Evolutionary conservation across 2,797 vertebrate species (phyloP), one percentile per base, ranked within the genome.

Genomic region (Gobionotothen gibberifrons): DNA sequence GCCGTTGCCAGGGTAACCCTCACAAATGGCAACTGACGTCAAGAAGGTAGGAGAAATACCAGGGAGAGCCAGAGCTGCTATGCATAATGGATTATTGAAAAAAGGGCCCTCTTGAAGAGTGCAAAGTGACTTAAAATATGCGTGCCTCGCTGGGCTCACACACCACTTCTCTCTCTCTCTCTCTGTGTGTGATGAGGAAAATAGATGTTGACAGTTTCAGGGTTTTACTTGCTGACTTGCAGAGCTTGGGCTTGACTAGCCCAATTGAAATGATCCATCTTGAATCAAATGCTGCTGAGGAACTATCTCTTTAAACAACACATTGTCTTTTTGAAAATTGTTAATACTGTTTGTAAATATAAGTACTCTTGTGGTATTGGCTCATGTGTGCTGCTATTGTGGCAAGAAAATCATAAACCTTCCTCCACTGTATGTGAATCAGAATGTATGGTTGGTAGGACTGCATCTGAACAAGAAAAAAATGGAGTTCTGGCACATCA

Each of bases 21-120:
- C 92, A 96, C 94, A 96, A 97, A 96, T 95, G 96, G 95, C 95
- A 96, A 93, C 92, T 97, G 96, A 97, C 94, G 91, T 97, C 95
- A 97, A 95, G 94, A 94, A 95, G 95, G 92, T 94, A 94, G 95
- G 94, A 95, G 94, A 95, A 95, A 93, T 94, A 94, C 93, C 92
- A 95, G 93, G 89, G 93, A 93, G 95, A 95, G 90, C 90, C 89
- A 79, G 90, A 94, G 91, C 93, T 90, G 86, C 86, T 91, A 93
- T 95, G 94, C 92, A 96, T 96, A 96, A 96, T 94, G 95, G 93
- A 96, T 95, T 92, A 94, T 95, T 93, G 94, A 92, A 86, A 90
- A 90, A 92, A 94, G 77, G 85, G 83, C 86, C 70, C 78, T 87
- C 92, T 94, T 91, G 73, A 84, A 87, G 89, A 92, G 90, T 87